phyloP scores from a whole-genome alignment of 2,888 invertebrate species.

The Papilio protenor region DNA sequence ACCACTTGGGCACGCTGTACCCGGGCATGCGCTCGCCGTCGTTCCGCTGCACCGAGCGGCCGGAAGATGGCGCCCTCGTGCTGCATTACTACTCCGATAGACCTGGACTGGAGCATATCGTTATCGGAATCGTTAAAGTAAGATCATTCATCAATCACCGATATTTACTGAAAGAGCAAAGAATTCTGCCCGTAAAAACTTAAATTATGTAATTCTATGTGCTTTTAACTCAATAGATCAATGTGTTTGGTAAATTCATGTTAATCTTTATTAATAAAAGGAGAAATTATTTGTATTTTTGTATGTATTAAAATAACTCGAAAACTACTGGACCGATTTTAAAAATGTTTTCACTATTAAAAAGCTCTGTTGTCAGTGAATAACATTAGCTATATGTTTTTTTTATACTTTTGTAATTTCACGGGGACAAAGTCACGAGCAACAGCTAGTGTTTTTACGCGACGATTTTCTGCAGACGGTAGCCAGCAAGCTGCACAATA shows the following conservation, averaged over 20 bases:
- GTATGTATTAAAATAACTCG: too few species aligned
- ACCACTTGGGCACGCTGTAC: slow-evolving; percentile 96
- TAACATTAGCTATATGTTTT: too few species aligned
- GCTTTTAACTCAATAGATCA: not conserved
- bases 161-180: not conserved
- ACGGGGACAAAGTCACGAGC: too few species aligned
- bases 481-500: slow-evolving; percentile 95
- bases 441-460: too few species aligned
- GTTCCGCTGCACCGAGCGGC: slow-evolving; percentile 96
- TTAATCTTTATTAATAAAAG: not conserved
- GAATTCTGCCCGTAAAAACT: not conserved
- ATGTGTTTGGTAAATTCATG: too few species aligned
- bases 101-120: slow-evolving; percentile 96
- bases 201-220: not conserved
- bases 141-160: not conserved
- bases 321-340: too few species aligned
- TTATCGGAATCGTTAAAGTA: slow-evolving; percentile 98
- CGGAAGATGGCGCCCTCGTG: slow-evolving; percentile 94
- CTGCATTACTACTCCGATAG: slow-evolving; percentile 98
- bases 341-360: too few species aligned
- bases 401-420: too few species aligned
- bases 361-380: too few species aligned
- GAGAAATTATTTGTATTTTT: too few species aligned
- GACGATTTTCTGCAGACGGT: slow-evolving; percentile 87
- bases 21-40: slow-evolving; percentile 98